phyloP scores from a whole-genome alignment of 2,888 invertebrate genomes.

The Lordiphosa fenestrarum region DNA sequence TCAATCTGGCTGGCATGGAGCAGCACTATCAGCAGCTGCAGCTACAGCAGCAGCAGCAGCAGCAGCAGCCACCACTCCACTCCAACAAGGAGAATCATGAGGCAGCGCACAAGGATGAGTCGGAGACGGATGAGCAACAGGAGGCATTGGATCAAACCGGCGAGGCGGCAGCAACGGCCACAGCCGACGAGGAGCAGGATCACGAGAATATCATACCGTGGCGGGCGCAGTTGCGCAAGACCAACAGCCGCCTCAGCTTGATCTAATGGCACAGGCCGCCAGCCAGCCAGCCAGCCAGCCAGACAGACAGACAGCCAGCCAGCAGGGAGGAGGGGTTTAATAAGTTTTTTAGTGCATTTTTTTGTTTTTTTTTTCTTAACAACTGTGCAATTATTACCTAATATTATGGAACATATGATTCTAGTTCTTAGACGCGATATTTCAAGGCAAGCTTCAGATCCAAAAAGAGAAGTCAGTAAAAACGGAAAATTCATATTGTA shows the following conservation, averaged over 20 bases:
- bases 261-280: constrained; percentile 81
- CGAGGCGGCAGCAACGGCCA: constrained; percentile 26
- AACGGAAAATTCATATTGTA: constrained; percentile 40
- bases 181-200: constrained; percentile 76
- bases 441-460: constrained; percentile 39
- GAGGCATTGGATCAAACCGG: not conserved
- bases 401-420: constrained; percentile 12
- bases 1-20: constrained; percentile 80
- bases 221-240: constrained; percentile 93
- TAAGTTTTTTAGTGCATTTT: constrained; percentile 57
- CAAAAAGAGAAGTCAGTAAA: constrained; percentile 19
- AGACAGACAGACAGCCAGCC: not conserved
- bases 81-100: constrained; percentile 71
- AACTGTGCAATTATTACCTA: constrained; percentile 50
- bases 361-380: constrained; percentile 23
- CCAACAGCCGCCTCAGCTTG: constrained; percentile 92
- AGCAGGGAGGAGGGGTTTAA: not conserved
- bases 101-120: constrained; percentile 1
- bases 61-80: constrained; percentile 53
- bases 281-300: not conserved
- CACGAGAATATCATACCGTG: constrained; percentile 91
- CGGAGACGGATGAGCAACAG: constrained; percentile 3
- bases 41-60: constrained; percentile 76
- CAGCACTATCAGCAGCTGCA: constrained; percentile 78
- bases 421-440: constrained; percentile 3